Evolutionary conservation across 2,113 vertebrate species (phyloP).

Genomic region (Myiozetetes cayanensis): DNA sequence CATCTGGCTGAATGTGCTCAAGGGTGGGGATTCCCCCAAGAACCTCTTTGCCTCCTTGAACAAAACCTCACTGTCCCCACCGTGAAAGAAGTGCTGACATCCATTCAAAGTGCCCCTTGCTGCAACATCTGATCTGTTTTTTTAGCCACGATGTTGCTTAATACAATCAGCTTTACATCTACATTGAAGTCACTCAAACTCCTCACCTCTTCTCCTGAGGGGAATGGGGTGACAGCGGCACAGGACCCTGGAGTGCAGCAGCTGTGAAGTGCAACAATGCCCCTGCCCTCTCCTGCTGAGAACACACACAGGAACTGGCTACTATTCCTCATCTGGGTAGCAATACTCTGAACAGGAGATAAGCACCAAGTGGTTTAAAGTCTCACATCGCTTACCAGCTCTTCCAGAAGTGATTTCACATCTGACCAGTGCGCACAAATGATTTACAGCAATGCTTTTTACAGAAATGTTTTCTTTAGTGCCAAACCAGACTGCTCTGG

Average conservation of each 20-base stretch:
- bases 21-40: neutral
- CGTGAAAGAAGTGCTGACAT: neutral
- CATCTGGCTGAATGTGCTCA: neutral
- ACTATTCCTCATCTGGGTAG: neutral
- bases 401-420: neutral
- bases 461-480: neutral
- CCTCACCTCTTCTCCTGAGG: neutral
- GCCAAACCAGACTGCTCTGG: neutral
- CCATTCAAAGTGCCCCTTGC: neutral
- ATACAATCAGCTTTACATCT: neutral
- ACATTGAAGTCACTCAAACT: neutral
- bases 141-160: neutral
- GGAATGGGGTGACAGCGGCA: neutral
- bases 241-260: neutral
- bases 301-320: neutral
- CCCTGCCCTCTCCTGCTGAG: too few species aligned
- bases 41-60: neutral
- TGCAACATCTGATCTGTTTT: neutral
- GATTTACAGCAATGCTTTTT: neutral
- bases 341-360: neutral
- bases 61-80: neutral
- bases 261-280: neutral
- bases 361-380: accelerated
- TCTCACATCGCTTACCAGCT: neutral
- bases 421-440: neutral